Percentiles rank a stretch among this genome's conserved stretches.
These are phyloP conservation scores for Psilopsiagon aurifrons DNA, from an alignment of 2,113 vertebrate genomes.

Conservation along the genomic window DNA sequence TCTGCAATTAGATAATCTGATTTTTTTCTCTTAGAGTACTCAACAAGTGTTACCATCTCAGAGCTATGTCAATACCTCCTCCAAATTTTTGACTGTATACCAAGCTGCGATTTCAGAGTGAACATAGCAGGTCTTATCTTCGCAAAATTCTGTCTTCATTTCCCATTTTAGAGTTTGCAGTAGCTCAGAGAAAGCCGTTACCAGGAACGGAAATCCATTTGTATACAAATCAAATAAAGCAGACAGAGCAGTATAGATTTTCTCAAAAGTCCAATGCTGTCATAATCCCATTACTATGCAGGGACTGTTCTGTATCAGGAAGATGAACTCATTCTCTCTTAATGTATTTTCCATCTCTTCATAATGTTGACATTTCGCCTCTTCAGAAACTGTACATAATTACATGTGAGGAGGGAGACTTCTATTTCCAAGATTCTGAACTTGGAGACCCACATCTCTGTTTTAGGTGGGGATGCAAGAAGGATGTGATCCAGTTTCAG, in stretches of 20 bases:
- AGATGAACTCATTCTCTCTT: slow-evolving; percentile 38
- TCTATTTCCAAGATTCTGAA: background rate
- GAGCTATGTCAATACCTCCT: background rate
- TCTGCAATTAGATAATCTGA: background rate
- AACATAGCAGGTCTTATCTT: background rate
- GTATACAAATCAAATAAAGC: background rate
- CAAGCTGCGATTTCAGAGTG: background rate
- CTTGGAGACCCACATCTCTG: background rate
- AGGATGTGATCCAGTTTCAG: background rate
- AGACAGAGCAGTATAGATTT: background rate
- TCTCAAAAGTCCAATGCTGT: background rate
- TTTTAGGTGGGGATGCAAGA: slow-evolving; percentile 4
- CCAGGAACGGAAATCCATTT: background rate
- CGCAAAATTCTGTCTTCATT: background rate
- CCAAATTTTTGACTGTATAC: background rate
- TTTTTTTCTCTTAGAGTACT: background rate
- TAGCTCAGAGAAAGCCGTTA: background rate
- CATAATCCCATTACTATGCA: slow-evolving; percentile 44
- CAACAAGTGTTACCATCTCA: background rate
- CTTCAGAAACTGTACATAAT: background rate
- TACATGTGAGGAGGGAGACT: background rate
- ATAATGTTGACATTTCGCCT: slow-evolving; percentile 40
- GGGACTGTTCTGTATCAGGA: slow-evolving; percentile 36
- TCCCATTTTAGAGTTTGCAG: background rate
- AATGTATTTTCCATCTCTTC: slow-evolving; percentile 58